A percentile compares a stretch with the other conserved stretches of the same genome.
Evolutionary conservation across 1,140 invertebrate species (phyloP).

Genomic region (Orius insidiosus): DNA sequence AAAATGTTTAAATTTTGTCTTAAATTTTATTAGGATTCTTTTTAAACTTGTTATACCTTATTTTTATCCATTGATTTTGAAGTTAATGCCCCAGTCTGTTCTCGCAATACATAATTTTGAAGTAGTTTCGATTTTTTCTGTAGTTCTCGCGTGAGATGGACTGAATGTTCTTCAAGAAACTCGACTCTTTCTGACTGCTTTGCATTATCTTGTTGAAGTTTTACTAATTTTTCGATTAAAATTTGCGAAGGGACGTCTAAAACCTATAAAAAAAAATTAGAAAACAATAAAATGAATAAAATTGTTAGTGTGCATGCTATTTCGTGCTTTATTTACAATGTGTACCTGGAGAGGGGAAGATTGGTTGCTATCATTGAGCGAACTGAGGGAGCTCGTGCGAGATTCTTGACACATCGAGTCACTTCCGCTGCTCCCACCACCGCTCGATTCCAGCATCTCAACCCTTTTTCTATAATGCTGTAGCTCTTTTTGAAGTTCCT

Average conservation of each 20-base stretch:
- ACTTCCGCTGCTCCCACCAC: slow-evolving; percentile 22
- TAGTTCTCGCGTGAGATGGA: slow-evolving; percentile 61
- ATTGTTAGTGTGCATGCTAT: not conserved
- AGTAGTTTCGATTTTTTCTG: slow-evolving; percentile 71
- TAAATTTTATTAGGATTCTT: too few relatives aligned
- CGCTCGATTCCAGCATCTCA: slow-evolving; percentile 29
- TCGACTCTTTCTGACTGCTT: slow-evolving; percentile 79
- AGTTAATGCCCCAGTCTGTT: slow-evolving; percentile 53
- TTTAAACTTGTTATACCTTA: too few relatives aligned
- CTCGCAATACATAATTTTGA: slow-evolving; percentile 48
- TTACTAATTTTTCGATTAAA: slow-evolving; percentile 76
- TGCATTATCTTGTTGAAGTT: slow-evolving; percentile 65
- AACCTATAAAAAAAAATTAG: slow-evolving; percentile 20
- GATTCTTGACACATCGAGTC: slow-evolving; percentile 39
- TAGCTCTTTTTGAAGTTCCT: slow-evolving; percentile 50
- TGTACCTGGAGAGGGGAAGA: slow-evolving; percentile 4
- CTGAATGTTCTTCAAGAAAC: slow-evolving; percentile 74
- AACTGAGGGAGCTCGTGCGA: slow-evolving; percentile 45
- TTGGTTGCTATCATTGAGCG: slow-evolving; percentile 30
- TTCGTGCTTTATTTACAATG: too few relatives aligned
- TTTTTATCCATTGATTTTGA: slow-evolving; percentile 42
- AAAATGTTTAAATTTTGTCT: not conserved
- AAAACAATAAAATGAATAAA: not conserved
- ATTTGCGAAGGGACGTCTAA: slow-evolving; percentile 47
- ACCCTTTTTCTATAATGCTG: slow-evolving; percentile 36